Percentiles rank a stretch among this genome's conserved stretches.
Evolutionary conservation across 1,140 invertebrate genomes (phyloP).

Genomic region (Anagrus nilaparvatae): DNA sequence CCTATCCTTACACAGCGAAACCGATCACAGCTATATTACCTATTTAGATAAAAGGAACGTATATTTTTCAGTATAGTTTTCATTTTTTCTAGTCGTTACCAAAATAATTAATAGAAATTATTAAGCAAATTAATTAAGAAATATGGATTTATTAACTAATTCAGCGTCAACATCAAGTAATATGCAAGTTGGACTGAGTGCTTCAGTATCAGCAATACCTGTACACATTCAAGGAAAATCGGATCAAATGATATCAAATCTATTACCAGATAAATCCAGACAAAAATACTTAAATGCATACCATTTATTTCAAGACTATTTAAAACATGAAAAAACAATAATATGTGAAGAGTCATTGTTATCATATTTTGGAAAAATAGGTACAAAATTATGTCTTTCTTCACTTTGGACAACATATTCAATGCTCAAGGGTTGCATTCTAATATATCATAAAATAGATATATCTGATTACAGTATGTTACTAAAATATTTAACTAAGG

Average conservation of each 20-base stretch:
- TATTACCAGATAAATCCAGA: slow-evolving; percentile 11
- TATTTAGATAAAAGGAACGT: too few relatives aligned
- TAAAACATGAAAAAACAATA: slow-evolving; percentile 12
- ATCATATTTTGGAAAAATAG: slow-evolving; percentile 22
- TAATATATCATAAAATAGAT: slow-evolving; percentile 16
- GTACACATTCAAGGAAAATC: too few relatives aligned
- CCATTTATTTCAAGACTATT: slow-evolving; percentile 11
- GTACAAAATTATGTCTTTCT: slow-evolving; percentile 19
- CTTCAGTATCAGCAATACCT: too few relatives aligned
- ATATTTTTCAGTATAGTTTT: too few relatives aligned
- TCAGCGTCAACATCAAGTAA: too few relatives aligned
- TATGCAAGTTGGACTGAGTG: too few relatives aligned
- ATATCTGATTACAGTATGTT: slow-evolving; percentile 12
- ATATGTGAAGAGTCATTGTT: slow-evolving; percentile 21
- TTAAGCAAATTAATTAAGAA: too few relatives aligned
- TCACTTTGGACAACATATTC: slow-evolving; percentile 17
- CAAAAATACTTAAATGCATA: slow-evolving; percentile 8
- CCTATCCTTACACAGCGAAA: too few relatives aligned
- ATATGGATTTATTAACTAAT: too few relatives aligned
- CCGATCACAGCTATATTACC: too few relatives aligned
- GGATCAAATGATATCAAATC: slow-evolving; percentile 1
- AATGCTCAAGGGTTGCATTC: slow-evolving; percentile 14
- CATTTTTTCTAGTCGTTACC: too few relatives aligned
- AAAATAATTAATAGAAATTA: too few relatives aligned
- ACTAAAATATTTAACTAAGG: slow-evolving; percentile 6